These are phyloP conservation scores for Troilus luridus DNA, from an alignment of 2,888 invertebrate species.

Conservation along the genomic window DNA sequence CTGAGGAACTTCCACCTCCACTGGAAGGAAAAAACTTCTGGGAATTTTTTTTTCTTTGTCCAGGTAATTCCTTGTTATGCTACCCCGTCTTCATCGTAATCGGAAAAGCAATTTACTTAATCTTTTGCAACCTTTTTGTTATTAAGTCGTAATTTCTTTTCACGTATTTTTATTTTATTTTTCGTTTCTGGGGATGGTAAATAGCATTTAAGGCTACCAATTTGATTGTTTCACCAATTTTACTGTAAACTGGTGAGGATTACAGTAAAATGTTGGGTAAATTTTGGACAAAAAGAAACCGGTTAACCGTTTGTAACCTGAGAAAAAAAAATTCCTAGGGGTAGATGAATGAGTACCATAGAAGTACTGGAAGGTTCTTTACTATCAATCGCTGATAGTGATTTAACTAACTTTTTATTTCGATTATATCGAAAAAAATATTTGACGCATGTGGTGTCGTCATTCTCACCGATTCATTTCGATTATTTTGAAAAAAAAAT, in stretches of 20 bases:
- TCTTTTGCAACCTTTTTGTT: neutral
- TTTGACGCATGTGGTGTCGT: too few relatives aligned
- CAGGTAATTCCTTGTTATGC: constrained; percentile 45
- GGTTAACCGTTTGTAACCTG: neutral
- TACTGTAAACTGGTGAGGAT: too few relatives aligned
- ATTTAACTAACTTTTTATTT: too few relatives aligned
- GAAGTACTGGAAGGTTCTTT: too few relatives aligned
- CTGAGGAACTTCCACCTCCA: constrained; percentile 21
- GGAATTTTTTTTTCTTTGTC: neutral
- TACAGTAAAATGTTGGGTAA: too few relatives aligned
- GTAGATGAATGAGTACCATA: too few relatives aligned
- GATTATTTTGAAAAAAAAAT: too few relatives aligned
- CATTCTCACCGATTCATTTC: too few relatives aligned
- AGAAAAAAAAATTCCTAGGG: neutral
- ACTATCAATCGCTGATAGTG: too few relatives aligned
- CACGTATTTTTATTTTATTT: neutral
- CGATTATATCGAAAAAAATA: too few relatives aligned
- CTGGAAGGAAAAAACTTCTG: neutral
- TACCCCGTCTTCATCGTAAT: constrained; percentile 43
- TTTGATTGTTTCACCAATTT: too few relatives aligned
- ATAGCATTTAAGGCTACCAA: neutral
- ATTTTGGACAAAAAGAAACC: too few relatives aligned
- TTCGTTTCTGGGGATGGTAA: neutral
- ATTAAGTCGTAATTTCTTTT: neutral
- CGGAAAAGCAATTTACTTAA: constrained; percentile 24